Evolutionary conservation across 2,113 vertebrate genomes (phyloP).

Genomic region (Cyprinus carpio): DNA sequence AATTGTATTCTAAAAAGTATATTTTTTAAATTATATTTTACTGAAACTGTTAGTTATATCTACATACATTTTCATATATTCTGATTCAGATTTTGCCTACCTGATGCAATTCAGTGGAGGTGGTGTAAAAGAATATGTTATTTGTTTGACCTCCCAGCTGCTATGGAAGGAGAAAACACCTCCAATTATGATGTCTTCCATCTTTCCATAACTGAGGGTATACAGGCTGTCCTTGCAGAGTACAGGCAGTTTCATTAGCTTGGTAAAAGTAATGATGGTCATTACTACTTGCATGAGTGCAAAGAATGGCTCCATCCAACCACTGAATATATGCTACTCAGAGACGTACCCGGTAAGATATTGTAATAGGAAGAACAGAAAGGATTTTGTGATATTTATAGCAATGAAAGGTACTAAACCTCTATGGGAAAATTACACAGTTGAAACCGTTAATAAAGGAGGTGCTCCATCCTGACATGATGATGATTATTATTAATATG

Average conservation of each 20-base stretch:
- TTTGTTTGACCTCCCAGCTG: conserved; percentile 32
- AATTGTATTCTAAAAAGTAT: not conserved
- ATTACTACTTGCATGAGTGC: conserved; percentile 41
- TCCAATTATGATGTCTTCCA: conserved; percentile 47
- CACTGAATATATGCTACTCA: not conserved
- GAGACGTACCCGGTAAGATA: not conserved
- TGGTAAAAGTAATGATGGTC: conserved; percentile 40
- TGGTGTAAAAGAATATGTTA: conserved; percentile 38
- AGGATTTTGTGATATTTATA: conserved; percentile 43
- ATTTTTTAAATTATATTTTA: not conserved
- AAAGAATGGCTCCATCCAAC: conserved; percentile 45
- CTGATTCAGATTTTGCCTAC: conserved; percentile 28
- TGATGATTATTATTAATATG: not conserved
- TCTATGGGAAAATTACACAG: not conserved
- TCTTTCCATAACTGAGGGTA: conserved; percentile 47
- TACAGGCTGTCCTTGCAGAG: conserved; percentile 35
- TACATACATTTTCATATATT: not conserved
- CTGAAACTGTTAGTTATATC: not conserved
- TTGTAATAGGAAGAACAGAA: not conserved
- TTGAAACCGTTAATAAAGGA: conserved; percentile 13
- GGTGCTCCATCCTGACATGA: conserved; percentile 25
- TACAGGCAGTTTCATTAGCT: conserved; percentile 38
- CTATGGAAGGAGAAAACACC: conserved; percentile 50
- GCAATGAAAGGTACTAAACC: not conserved
- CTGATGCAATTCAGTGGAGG: conserved; percentile 35